Conservation (phyloP, 2,888 invertebrate genomes). For the Dryocosmus kuriphilus region DNA sequence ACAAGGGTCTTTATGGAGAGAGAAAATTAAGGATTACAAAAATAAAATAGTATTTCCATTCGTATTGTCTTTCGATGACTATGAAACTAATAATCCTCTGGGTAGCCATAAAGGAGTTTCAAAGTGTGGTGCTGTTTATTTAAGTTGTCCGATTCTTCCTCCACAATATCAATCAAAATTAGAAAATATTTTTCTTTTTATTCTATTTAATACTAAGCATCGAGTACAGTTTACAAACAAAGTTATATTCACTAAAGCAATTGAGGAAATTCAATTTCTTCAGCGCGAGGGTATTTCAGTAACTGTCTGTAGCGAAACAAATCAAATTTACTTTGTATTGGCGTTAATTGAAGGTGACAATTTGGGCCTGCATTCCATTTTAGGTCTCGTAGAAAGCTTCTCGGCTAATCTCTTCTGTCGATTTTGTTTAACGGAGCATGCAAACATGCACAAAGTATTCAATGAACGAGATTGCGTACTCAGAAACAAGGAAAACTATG, state of each 20-base stretch:
- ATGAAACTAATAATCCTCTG: too few relatives aligned
- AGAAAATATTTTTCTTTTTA: too few relatives aligned
- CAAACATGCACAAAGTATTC: constrained; percentile 44
- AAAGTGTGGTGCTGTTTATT: too few relatives aligned
- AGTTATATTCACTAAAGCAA: constrained; percentile 49
- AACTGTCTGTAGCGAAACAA: constrained; percentile 46
- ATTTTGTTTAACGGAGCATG: too few relatives aligned
- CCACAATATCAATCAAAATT: too few relatives aligned
- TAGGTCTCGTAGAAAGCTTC: too few relatives aligned
- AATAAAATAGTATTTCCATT: constrained; percentile 44
- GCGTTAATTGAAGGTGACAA: too few relatives aligned
- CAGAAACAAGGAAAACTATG: constrained; percentile 48
- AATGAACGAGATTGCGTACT: constrained; percentile 50
- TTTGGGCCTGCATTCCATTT: too few relatives aligned
- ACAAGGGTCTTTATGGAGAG: constrained; percentile 47
- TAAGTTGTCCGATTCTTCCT: too few relatives aligned
- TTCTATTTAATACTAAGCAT: constrained; percentile 50
- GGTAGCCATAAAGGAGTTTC: too few relatives aligned
- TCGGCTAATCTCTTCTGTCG: constrained; percentile 53
- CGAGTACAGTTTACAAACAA: constrained; percentile 41
- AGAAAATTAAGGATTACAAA: constrained; percentile 32
- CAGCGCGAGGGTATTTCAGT: too few relatives aligned
- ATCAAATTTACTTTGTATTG: too few relatives aligned
- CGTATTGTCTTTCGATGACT: constrained; percentile 53
- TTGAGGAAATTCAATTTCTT: constrained; percentile 54